These are phyloP conservation scores for Epinotia demarniana DNA, from an alignment of 2,888 invertebrate species.

Conservation along the genomic window DNA sequence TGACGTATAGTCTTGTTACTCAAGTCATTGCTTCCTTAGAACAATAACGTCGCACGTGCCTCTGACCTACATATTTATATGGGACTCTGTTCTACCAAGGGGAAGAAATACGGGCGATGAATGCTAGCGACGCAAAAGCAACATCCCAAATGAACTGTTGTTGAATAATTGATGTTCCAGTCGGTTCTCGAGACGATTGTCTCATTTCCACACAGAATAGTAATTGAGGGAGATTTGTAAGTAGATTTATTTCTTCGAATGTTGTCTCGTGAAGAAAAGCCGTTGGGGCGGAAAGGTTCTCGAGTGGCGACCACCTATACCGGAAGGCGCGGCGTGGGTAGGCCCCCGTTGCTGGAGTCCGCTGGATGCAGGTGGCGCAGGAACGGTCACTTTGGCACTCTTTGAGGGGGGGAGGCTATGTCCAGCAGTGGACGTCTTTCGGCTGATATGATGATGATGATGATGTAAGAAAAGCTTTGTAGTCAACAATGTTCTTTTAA, in stretches of 20 bases:
- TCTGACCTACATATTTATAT: neutral
- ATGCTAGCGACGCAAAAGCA: slow-evolving; percentile 53
- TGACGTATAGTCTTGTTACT: slow-evolving; percentile 35
- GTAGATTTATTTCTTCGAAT: slow-evolving; percentile 17
- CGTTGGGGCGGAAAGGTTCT: no score
- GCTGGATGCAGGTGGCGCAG: no score
- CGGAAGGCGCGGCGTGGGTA: no score
- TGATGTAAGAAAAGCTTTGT: neutral
- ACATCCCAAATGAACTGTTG: slow-evolving; percentile 56
- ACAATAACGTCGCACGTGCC: neutral
- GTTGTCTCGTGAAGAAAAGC: neutral
- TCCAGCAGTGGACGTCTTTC: no score
- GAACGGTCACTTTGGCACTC: no score
- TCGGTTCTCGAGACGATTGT: slow-evolving; percentile 46
- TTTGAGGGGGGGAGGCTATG: no score
- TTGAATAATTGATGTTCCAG: slow-evolving; percentile 61
- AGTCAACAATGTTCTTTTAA: neutral
- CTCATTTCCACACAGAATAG: slow-evolving; percentile 44
- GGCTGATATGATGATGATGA: no score
- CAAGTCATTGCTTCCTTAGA: slow-evolving; percentile 1
- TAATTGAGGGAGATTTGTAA: slow-evolving; percentile 28
- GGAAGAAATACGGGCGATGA: slow-evolving; percentile 43
- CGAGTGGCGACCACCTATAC: no score
- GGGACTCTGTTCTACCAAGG: neutral
- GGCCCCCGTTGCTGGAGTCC: no score